Evolutionary conservation across 1,140 invertebrate species (phyloP), one percentile per base, ranked within the genome.

Genomic region (Pseudachorutes palmiensis): DNA sequence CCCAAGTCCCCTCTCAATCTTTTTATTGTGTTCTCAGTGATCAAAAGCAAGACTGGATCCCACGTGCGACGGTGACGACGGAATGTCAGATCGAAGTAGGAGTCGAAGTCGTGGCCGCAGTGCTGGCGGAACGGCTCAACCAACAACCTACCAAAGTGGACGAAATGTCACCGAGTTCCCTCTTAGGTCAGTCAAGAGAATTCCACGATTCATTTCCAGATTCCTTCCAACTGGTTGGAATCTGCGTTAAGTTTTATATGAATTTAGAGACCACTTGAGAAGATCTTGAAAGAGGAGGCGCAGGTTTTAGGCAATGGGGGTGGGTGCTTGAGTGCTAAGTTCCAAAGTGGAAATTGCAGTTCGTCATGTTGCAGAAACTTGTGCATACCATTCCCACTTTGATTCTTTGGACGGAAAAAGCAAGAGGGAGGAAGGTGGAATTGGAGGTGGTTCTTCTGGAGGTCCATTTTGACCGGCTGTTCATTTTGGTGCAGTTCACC

Each of bases 21-120:
- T n/a, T n/a, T n/a, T n/a, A n/a, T n/a, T n/a, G n/a, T n/a, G n/a
- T n/a, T n/a, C n/a, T n/a, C n/a, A n/a, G n/a, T n/a, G n/a, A n/a
- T n/a, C n/a, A n/a, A n/a, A n/a, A 45, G 36, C 36, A 12, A 19
- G 36, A 19, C 36, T 45, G 36, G 36, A 45, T 45, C 36, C 19
- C 51, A 55, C 14, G 51, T 19, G 24, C 12, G 51, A 26, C 24
- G 51, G 5, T 32, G 59, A 12, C 12, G 61, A 32, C 2, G 61
- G 19, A 65, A 71, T 71, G 70, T 71, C 70, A 12, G 70, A 71
- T 33, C 58, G 70, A 51, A 68, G 63, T 63, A 45, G 70, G 36
- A 68, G 66, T 55, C 55, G 64, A 59, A 68, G 66, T 68, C 70
- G 66, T n/a, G 66, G 69, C 22, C 61, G 69, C 45, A 48, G 57